Percentiles rank a stretch among this genome's conserved stretches.
phyloP scores from a whole-genome alignment of 53 echinoderm and acorn worm genomes.

The Temnopleurus reevesii region DNA sequence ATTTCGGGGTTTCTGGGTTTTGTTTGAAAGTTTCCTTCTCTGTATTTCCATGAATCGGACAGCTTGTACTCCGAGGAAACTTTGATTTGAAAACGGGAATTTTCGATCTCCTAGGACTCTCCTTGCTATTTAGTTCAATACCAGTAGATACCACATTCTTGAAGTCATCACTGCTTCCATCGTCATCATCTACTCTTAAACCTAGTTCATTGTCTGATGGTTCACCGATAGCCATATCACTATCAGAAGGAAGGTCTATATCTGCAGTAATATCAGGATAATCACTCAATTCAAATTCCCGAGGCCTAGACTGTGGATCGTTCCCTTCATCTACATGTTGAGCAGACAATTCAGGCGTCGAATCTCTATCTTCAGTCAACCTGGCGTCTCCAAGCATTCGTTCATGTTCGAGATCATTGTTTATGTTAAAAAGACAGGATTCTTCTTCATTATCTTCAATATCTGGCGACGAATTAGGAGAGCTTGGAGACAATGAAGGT shows the following conservation, averaged over 20 bases:
- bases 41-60: neutral
- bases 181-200: neutral
- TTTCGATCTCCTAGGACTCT: slow-evolving; percentile 10
- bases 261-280: neutral
- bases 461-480: no score
- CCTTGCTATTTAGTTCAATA: neutral
- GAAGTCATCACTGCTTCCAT: neutral
- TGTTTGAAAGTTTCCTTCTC: neutral
- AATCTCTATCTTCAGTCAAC: neutral
- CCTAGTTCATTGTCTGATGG: neutral
- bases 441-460: no score
- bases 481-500: no score
- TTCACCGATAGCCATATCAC: neutral
- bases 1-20: neutral
- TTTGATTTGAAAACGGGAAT: slow-evolving; percentile 9
- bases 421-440: no score
- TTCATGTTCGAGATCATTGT: no score
- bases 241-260: neutral
- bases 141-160: neutral
- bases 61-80: neutral
- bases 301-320: neutral
- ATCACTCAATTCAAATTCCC: neutral
- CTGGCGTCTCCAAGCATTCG: no score
- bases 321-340: neutral
- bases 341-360: neutral